Evolutionary conservation across 2,888 invertebrate genomes (phyloP).

Genomic region (Sisyra nigra): DNA sequence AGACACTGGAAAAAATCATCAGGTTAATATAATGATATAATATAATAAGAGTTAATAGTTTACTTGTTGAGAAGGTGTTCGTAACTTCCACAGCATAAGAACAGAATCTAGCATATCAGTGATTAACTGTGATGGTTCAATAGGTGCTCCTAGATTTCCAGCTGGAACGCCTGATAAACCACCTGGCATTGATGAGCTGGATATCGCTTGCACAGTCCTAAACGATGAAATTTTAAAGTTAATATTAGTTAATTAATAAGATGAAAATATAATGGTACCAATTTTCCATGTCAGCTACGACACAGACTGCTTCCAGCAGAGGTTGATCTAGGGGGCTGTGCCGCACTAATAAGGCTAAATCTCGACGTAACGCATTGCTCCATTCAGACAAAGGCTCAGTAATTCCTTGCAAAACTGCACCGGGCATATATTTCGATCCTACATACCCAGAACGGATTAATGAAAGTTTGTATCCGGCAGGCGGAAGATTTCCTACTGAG

Average conservation of each 20-base stretch:
- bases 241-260: not conserved
- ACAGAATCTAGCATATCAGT: slow-evolving; percentile 72
- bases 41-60: slow-evolving; percentile 16
- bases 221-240: slow-evolving; percentile 10
- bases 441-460: slow-evolving; percentile 44
- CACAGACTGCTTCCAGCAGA: slow-evolving; percentile 63
- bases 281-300: slow-evolving; percentile 62
- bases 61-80: slow-evolving; percentile 66
- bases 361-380: slow-evolving; percentile 36
- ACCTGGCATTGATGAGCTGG: slow-evolving; percentile 12
- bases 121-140: slow-evolving; percentile 69
- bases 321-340: slow-evolving; percentile 46
- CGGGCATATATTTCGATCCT: slow-evolving; percentile 50
- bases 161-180: slow-evolving; percentile 1
- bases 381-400: slow-evolving; percentile 36
- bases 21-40: not conserved
- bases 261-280: slow-evolving; percentile 38
- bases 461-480: slow-evolving; percentile 36
- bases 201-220: slow-evolving; percentile 37
- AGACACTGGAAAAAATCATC: slow-evolving; percentile 38
- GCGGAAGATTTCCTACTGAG: slow-evolving; percentile 7
- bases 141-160: slow-evolving; percentile 25
- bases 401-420: slow-evolving; percentile 61
- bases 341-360: slow-evolving; percentile 32
- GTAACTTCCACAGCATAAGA: slow-evolving; percentile 56